A percentile compares a stretch with the other conserved stretches of the same genome.
phyloP scores from a whole-genome alignment of 2,113 vertebrate species.

The Python bivittatus region DNA sequence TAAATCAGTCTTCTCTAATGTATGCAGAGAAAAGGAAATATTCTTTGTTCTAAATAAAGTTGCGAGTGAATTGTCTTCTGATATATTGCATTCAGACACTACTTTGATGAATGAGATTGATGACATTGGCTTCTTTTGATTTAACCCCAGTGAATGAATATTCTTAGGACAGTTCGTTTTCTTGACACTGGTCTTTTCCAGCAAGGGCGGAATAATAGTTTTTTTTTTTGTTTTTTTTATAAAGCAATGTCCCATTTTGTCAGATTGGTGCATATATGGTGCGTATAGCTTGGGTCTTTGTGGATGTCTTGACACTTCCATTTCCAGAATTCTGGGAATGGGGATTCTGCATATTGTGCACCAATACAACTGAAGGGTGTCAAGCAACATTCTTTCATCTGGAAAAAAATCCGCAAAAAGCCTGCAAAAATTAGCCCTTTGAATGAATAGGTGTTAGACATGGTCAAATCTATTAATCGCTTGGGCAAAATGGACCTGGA shows the following conservation, averaged over 20 bases:
- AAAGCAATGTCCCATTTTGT: not conserved
- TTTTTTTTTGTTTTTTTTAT: not conserved
- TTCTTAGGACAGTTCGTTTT: not conserved
- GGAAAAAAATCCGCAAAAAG: not conserved
- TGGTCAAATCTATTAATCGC: not conserved
- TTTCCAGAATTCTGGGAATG: not conserved
- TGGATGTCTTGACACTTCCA: not conserved
- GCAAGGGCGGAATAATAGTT: not conserved
- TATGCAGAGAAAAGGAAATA: not conserved
- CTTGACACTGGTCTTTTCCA: not conserved
- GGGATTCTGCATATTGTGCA: not conserved
- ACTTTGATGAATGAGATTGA: conserved; percentile 17
- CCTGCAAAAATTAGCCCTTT: not conserved
- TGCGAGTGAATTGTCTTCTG: not conserved
- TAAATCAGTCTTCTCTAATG: conserved; percentile 18
- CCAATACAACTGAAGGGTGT: not conserved
- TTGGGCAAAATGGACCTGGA: not conserved
- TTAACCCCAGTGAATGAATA: not conserved
- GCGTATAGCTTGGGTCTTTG: not conserved
- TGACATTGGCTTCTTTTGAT: conserved; percentile 17
- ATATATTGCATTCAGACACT: not conserved
- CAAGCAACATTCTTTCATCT: not conserved
- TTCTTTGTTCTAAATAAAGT: conserved; percentile 28
- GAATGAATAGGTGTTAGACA: not conserved
- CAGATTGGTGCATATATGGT: not conserved